Evolutionary conservation across 2,797 vertebrate species (phyloP).

Genomic region (Myripristis murdjan): DNA sequence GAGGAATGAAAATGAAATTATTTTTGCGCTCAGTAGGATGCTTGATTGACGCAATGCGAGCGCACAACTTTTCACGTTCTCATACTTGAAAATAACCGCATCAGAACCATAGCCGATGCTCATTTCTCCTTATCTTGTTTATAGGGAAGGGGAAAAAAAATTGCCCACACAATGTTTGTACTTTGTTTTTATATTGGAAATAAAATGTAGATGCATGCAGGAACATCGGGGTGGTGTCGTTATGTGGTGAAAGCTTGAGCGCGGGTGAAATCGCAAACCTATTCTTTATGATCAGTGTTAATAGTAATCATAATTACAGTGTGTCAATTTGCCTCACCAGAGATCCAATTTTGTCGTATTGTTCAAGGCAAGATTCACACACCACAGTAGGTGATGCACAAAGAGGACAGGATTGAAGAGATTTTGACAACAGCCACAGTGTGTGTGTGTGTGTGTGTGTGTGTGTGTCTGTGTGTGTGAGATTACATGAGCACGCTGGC

Average conservation of each 20-base stretch:
- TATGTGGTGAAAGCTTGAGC: no score
- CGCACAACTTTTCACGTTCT: constrained; percentile 5
- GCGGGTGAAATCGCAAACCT: no score
- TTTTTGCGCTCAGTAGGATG: constrained; percentile 49
- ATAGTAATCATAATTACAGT: not conserved
- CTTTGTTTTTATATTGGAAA: no score
- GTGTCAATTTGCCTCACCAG: not conserved
- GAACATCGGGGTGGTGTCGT: no score
- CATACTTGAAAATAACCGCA: constrained; percentile 23
- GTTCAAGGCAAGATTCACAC: constrained; percentile 16
- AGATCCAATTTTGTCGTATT: not conserved
- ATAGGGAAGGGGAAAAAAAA: no score
- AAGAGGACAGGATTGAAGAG: constrained; percentile 1
- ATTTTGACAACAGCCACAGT: constrained; percentile 23
- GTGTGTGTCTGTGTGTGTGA: constrained; percentile 15
- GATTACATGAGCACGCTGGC: not conserved
- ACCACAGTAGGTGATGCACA: constrained; percentile 12
- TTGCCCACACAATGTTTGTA: no score
- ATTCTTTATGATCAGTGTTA: no score
- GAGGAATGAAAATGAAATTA: constrained; percentile 67
- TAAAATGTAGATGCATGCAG: no score
- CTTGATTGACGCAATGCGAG: constrained; percentile 58
- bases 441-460: constrained; percentile 21
- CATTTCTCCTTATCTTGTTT: not conserved
- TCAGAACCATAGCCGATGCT: constrained; percentile 2